These are phyloP conservation scores for Osmoderma eremita DNA, from an alignment of 2,888 invertebrate species.

Conservation along the genomic window DNA sequence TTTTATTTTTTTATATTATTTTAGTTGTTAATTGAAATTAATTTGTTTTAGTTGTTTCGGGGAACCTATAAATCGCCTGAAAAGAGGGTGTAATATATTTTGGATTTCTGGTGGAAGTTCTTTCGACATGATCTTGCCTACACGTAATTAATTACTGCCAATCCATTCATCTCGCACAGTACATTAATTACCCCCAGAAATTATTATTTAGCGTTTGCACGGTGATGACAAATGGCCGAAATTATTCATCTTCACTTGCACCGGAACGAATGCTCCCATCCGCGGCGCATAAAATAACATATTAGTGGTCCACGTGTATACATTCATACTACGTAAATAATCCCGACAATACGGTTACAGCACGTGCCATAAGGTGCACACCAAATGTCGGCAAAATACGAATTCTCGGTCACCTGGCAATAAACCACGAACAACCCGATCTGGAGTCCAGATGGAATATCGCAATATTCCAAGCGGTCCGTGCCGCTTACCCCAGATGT, in stretches of 20 bases:
- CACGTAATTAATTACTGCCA: conserved; percentile 5
- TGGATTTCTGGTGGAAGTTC: no score
- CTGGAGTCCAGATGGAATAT: conserved; percentile 24
- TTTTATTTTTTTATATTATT: no score
- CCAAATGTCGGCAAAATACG: conserved; percentile 3
- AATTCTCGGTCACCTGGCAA: conserved; percentile 18
- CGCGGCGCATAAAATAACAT: conserved; percentile 16
- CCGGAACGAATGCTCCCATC: conserved; percentile 11
- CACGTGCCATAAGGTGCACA: conserved; percentile 17
- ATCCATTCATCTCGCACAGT: conserved; percentile 9
- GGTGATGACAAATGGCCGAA: conserved; percentile 25
- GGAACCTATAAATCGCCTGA: no score
- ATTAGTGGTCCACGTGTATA: conserved; percentile 1
- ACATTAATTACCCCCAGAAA: conserved; percentile 15
- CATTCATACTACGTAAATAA: conserved; percentile 21
- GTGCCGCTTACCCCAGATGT: conserved; percentile 17
- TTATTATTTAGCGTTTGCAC: conserved; percentile 14
- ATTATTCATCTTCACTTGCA: conserved; percentile 34
- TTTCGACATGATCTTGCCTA: neutral
- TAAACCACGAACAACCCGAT: conserved; percentile 19
- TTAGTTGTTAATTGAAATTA: no score
- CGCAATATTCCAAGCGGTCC: neutral
- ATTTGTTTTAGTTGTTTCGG: no score
- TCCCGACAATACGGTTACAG: neutral
- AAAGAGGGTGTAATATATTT: no score